Evolutionary conservation across 1,140 invertebrate genomes (phyloP).

Genomic region (Vanessa tameamea): DNA sequence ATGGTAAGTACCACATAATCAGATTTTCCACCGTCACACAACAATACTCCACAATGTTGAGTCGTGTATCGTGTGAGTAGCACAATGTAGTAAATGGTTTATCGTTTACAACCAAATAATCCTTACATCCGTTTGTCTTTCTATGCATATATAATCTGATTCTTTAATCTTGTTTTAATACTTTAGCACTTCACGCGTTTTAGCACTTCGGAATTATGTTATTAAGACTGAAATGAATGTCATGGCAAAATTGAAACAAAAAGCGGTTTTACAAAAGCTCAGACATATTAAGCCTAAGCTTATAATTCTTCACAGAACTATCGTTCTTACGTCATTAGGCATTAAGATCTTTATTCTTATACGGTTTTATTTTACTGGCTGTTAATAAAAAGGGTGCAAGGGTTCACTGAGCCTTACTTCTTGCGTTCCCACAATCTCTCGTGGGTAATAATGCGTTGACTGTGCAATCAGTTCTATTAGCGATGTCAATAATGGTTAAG

Average conservation of each 20-base stretch:
- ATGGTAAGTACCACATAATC: no score
- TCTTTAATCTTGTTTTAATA: no score
- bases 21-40: no score
- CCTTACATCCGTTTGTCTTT: no score
- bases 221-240: constrained; percentile 43
- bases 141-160: no score
- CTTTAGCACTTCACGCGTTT: no score
- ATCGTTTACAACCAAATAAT: no score
- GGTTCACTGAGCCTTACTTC: constrained; percentile 53
- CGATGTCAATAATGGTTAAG: constrained; percentile 28
- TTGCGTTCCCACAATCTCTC: constrained; percentile 53
- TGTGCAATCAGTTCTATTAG: constrained; percentile 37
- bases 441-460: constrained; percentile 45
- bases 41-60: no score
- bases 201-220: constrained; percentile 39
- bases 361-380: background rate
- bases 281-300: constrained; percentile 11
- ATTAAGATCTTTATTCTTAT: constrained; percentile 15
- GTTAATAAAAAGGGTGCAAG: constrained; percentile 27
- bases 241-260: constrained; percentile 60
- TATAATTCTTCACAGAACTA: constrained; percentile 44
- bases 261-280: constrained; percentile 54
- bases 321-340: constrained; percentile 12
- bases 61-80: no score
- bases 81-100: no score